Conservation (phyloP, 2,113 vertebrate genomes). For the Zonotrichia leucophrys region DNA sequence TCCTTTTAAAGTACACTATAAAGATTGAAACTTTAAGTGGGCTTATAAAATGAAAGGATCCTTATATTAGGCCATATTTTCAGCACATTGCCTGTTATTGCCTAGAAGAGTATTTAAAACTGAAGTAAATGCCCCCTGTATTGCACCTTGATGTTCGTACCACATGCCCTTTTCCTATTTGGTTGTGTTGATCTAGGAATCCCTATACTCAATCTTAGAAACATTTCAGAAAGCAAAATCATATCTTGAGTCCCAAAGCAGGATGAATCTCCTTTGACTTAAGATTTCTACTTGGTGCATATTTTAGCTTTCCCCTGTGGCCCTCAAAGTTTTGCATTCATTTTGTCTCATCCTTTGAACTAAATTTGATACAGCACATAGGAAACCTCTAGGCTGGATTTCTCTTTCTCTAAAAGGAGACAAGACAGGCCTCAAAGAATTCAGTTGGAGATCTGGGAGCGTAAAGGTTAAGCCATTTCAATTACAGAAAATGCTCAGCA, state of each 20-base stretch:
- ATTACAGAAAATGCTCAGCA: neutral
- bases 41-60: slow-evolving; percentile 37
- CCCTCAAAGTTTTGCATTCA: neutral
- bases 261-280: neutral
- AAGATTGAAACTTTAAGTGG: slow-evolving; percentile 11
- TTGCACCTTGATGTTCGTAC: neutral
- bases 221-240: neutral
- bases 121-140: neutral
- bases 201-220: neutral
- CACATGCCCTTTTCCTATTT: neutral
- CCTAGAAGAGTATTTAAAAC: neutral
- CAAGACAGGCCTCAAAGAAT: neutral
- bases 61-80: slow-evolving; percentile 24
- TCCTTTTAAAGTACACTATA: slow-evolving; percentile 20
- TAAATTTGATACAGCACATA: neutral
- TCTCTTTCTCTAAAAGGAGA: neutral
- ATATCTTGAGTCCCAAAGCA: neutral
- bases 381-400: neutral
- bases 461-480: neutral
- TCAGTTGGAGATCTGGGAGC: neutral
- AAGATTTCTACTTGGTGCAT: neutral
- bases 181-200: neutral
- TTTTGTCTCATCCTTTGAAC: neutral
- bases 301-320: neutral
- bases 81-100: neutral